A percentile compares a stretch with the other conserved stretches of the same genome.
Evolutionary conservation across 2,797 vertebrate genomes (phyloP).

Genomic region (Anguilla marmorata): DNA sequence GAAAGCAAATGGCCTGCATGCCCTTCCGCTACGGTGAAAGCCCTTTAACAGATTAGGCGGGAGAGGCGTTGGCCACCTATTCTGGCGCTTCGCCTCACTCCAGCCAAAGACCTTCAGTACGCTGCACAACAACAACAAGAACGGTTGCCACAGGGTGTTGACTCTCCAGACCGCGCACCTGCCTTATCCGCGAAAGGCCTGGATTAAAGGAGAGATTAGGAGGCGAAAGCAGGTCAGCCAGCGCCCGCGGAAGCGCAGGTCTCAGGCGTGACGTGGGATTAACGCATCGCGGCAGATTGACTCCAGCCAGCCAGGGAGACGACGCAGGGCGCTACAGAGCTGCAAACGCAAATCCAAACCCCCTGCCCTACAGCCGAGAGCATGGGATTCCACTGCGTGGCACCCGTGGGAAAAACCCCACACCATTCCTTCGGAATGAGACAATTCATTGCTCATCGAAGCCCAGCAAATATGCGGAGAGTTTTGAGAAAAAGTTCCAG

Average conservation of each 20-base stretch:
- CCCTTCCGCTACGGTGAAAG: neutral
- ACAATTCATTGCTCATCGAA: neutral
- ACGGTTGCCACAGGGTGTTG: neutral
- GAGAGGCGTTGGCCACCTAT: neutral
- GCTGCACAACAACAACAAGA: neutral
- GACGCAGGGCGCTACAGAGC: neutral
- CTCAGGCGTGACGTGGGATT: constrained; percentile 16
- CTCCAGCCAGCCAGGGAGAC: constrained; percentile 11
- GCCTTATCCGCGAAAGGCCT: neutral
- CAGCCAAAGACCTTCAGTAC: neutral
- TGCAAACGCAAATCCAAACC: neutral
- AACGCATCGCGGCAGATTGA: constrained; percentile 33
- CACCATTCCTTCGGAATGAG: neutral
- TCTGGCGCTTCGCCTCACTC: neutral
- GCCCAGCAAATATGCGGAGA: neutral
- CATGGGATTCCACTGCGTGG: neutral
- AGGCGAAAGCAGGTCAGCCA: constrained; percentile 35
- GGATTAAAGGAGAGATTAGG: constrained; percentile 19
- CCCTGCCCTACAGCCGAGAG: neutral
- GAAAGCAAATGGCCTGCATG: neutral
- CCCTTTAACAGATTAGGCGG: neutral
- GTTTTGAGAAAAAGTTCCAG: neutral
- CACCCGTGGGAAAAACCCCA: neutral
- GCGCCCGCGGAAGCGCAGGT: neutral
- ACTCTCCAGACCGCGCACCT: neutral